phyloP scores from a whole-genome alignment of 23 tunicate species.

The Oikopleura dioica region DNA sequence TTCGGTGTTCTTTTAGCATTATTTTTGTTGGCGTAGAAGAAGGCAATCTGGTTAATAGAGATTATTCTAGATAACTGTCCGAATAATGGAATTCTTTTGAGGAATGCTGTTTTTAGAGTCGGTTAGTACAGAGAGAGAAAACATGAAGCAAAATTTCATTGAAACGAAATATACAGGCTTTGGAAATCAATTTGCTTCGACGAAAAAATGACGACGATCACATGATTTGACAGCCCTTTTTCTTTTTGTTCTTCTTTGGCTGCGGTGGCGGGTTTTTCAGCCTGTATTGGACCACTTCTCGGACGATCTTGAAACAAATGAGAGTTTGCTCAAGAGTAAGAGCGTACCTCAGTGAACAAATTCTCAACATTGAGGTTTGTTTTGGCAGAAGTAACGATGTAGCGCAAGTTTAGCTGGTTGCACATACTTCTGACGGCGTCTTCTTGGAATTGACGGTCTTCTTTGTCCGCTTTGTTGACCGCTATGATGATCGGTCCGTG shows the following conservation, averaged over 20 bases:
- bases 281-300: not conserved
- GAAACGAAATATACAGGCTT: not conserved
- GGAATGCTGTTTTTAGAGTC: too few species aligned
- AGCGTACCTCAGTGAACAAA: too few species aligned
- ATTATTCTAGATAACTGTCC: too few species aligned
- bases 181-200: not conserved
- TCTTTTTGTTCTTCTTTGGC: not conserved
- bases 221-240: not conserved
- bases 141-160: too few species aligned
- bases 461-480: not conserved
- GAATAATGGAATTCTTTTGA: too few species aligned
- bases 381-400: not conserved
- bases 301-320: not conserved
- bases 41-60: too few species aligned
- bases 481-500: conserved; percentile 10
- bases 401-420: not conserved
- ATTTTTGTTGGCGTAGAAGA: too few species aligned
- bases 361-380: not conserved
- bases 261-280: not conserved
- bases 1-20: too few species aligned
- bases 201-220: not conserved
- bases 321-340: too few species aligned
- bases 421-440: not conserved
- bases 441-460: not conserved
- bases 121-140: too few species aligned